Conservation (phyloP, 1,140 invertebrate genomes). For the Macrotrachela quadricornifera region DNA sequence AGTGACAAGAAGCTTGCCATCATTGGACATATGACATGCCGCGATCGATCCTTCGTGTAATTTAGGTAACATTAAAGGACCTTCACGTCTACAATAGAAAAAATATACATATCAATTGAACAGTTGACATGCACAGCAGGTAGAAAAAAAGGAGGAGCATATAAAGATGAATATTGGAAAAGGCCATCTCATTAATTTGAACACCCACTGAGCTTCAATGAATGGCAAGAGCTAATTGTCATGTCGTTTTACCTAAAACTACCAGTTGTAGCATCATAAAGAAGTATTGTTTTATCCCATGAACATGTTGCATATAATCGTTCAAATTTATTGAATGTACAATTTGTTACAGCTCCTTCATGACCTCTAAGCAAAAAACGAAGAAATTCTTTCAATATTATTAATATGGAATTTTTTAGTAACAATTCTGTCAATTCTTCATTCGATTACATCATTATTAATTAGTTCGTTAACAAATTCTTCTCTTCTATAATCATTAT, state of each 20-base stretch:
- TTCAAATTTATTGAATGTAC: constrained; percentile 20
- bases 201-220: not conserved
- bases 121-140: not conserved
- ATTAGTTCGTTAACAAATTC: not conserved
- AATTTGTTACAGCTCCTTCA: constrained; percentile 20
- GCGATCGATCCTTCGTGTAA: constrained; percentile 22
- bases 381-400: not conserved
- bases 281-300: constrained; percentile 25
- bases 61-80: constrained; percentile 16
- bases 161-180: not conserved
- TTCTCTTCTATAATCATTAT: too few relatives aligned
- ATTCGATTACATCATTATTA: too few relatives aligned
- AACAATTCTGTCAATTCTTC: too few relatives aligned
- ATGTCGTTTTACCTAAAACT: constrained; percentile 18
- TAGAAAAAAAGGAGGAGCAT: not conserved
- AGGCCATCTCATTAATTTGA: not conserved
- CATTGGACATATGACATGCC: constrained; percentile 1
- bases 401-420: too few relatives aligned
- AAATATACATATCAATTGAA: too few relatives aligned
- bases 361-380: constrained; percentile 16
- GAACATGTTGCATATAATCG: constrained; percentile 24
- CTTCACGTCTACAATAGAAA: constrained; percentile 15
- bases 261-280: constrained; percentile 29
- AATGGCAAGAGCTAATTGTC: not conserved
- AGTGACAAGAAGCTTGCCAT: constrained; percentile 19